phyloP scores from a whole-genome alignment of 2,888 invertebrate genomes.

The Strigamia crassipes region DNA sequence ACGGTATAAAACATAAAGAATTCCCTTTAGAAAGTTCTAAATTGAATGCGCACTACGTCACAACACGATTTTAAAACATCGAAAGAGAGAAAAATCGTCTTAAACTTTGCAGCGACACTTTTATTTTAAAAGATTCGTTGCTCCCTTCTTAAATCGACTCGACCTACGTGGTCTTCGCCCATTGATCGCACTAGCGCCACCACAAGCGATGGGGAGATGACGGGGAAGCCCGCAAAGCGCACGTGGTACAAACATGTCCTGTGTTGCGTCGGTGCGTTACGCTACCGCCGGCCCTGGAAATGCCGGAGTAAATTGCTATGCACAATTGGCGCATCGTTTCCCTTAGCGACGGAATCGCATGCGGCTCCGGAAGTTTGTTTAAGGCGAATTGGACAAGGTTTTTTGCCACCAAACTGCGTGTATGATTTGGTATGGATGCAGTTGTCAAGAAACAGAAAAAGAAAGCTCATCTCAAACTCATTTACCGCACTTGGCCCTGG shows the following conservation, averaged over 20 bases:
- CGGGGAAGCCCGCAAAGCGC: conserved; percentile 11
- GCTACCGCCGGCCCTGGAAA: not conserved
- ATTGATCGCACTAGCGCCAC: conserved; percentile 26
- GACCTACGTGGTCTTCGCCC: not conserved
- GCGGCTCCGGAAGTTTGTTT: not conserved
- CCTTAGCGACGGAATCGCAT: not conserved
- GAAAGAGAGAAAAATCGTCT: not conserved
- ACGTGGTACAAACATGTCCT: conserved; percentile 4
- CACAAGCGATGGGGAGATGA: conserved; percentile 17
- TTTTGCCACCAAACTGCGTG: not conserved
- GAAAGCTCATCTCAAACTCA: conserved; percentile 41
- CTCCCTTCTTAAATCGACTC: conserved; percentile 1
- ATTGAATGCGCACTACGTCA: too few species aligned
- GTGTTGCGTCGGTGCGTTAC: not conserved
- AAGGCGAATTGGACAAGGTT: not conserved
- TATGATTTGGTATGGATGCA: conserved; percentile 46
- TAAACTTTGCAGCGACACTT: not conserved
- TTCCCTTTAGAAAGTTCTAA: too few species aligned
- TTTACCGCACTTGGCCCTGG: conserved; percentile 49
- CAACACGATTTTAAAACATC: too few species aligned
- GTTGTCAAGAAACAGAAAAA: conserved; percentile 47
- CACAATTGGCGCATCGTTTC: not conserved
- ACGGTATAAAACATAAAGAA: too few species aligned
- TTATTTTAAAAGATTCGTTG: not conserved
- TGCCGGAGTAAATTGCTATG: not conserved